Evolutionary conservation across 2,797 vertebrate genomes (phyloP).

Genomic region (Crenichthys baileyi): DNA sequence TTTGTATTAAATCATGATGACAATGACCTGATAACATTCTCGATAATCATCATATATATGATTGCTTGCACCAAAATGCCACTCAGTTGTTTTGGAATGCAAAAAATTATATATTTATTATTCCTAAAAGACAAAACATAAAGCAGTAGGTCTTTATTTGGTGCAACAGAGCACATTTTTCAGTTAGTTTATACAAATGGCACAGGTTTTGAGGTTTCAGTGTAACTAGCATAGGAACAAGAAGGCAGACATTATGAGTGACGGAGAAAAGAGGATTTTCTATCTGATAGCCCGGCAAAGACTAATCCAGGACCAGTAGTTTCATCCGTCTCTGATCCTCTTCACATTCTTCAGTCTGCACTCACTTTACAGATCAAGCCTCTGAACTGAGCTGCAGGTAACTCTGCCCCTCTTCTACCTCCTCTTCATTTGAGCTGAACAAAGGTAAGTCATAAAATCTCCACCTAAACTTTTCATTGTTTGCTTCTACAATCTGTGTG

Average conservation of each 20-base stretch:
- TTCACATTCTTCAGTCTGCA: constrained; percentile 43
- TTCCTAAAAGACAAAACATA: background rate
- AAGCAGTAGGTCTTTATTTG: background rate
- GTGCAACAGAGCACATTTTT: background rate
- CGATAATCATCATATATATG: background rate
- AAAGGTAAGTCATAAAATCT: constrained; percentile 54
- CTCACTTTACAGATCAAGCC: constrained; percentile 49
- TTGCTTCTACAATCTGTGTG: background rate
- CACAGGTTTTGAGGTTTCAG: background rate
- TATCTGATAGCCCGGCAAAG: constrained; percentile 49
- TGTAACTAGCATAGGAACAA: constrained; percentile 15
- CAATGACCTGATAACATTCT: background rate
- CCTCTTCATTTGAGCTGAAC: constrained; percentile 32
- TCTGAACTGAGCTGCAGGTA: constrained; percentile 53
- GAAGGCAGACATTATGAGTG: constrained; percentile 63
- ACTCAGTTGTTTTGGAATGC: background rate
- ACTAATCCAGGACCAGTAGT: constrained; percentile 62
- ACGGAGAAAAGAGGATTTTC: constrained; percentile 74
- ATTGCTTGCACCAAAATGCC: background rate
- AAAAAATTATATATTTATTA: background rate
- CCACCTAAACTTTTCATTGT: background rate
- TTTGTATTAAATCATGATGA: background rate
- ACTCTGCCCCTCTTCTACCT: constrained; percentile 16
- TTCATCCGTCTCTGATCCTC: constrained; percentile 46
- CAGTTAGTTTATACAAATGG: background rate